phyloP scores from a whole-genome alignment of 2,113 vertebrate genomes.

The Caretta caretta region DNA sequence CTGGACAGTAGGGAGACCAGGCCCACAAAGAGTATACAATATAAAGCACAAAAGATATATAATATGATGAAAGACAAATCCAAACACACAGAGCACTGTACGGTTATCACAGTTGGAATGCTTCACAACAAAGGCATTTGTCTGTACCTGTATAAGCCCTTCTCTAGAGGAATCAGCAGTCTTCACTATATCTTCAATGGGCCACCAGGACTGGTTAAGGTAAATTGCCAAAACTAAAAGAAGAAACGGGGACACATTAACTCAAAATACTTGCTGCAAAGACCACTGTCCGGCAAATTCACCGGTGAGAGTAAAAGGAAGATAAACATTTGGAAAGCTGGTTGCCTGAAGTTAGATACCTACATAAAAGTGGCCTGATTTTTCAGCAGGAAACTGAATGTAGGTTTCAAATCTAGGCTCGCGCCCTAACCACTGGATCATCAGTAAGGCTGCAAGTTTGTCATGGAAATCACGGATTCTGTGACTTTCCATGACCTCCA shows the following conservation, averaged over 20 bases:
- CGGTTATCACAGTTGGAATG: not conserved
- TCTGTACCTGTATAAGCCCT: constrained; percentile 84
- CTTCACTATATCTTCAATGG: constrained; percentile 83
- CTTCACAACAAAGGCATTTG: not conserved
- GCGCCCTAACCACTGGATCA: not conserved
- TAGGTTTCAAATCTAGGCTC: not conserved
- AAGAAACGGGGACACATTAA: not conserved
- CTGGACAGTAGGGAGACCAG: not conserved
- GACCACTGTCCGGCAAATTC: not conserved
- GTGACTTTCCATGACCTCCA: too few relatives aligned
- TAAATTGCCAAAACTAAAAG: constrained; percentile 87
- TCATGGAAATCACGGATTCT: too few relatives aligned
- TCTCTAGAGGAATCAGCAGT: constrained; percentile 82
- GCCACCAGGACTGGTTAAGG: constrained; percentile 86
- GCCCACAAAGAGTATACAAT: not conserved
- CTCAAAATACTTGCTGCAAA: not conserved
- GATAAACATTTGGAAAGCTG: not conserved
- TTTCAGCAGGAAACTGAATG: not conserved
- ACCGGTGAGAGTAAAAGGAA: not conserved
- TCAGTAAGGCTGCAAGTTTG: too few relatives aligned
- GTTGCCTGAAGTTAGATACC: not conserved
- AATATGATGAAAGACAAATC: not conserved
- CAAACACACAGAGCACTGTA: not conserved
- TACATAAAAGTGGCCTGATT: not conserved
- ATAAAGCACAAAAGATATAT: not conserved